A percentile compares a stretch with the other conserved stretches of the same genome.
Evolutionary conservation across 2,113 vertebrate species (phyloP).

Genomic region (Cavia aperea): DNA sequence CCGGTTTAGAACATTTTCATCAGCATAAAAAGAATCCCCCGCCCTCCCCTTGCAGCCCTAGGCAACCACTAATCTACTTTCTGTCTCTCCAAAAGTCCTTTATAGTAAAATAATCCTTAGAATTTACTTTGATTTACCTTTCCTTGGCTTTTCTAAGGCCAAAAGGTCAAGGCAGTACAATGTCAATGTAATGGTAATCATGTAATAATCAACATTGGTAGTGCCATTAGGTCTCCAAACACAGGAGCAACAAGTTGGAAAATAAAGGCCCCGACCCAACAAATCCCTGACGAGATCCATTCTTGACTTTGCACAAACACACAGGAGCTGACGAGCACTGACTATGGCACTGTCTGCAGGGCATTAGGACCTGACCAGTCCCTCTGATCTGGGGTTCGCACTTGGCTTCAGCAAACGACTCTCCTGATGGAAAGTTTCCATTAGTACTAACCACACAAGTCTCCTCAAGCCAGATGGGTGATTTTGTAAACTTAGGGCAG

Average conservation of each 20-base stretch:
- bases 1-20: constrained; percentile 21
- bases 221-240: background rate
- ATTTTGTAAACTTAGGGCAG: background rate
- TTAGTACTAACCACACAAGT: background rate
- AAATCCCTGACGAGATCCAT: background rate
- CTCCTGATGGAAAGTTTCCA: background rate
- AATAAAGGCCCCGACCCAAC: background rate
- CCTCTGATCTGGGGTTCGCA: background rate
- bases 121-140: constrained; percentile 49
- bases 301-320: background rate
- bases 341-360: background rate
- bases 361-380: background rate
- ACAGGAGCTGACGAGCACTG: background rate
- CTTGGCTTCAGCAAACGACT: background rate
- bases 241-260: background rate
- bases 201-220: background rate
- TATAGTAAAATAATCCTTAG: constrained; percentile 43
- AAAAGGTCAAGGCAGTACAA: background rate
- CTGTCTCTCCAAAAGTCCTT: constrained; percentile 39
- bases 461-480: background rate
- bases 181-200: background rate
- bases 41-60: background rate
- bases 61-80: constrained; percentile 56
- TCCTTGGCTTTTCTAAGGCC: constrained; percentile 30
- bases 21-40: background rate